Conservation (phyloP, 2,888 invertebrate genomes). For the Galerucella pusilla region DNA sequence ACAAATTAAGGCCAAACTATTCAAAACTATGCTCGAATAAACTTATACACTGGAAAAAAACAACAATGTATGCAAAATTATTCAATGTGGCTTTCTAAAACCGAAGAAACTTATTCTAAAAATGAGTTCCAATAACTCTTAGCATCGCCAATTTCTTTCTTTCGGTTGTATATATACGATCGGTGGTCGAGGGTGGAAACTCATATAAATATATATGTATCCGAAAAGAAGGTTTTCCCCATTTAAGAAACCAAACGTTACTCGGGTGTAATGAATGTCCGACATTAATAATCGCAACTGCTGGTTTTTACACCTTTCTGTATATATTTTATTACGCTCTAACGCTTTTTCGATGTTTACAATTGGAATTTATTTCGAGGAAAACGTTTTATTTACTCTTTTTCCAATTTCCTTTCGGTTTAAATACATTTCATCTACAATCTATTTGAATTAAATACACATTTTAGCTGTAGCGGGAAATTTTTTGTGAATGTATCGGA, state of each 20-base stretch:
- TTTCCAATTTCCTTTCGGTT: background rate
- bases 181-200: constrained; percentile 61
- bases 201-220: constrained; percentile 64
- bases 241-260: constrained; percentile 64
- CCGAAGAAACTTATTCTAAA: constrained; percentile 51
- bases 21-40: constrained; percentile 6
- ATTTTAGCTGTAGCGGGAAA: background rate
- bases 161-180: constrained; percentile 59
- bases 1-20: constrained; percentile 30
- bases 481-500: background rate
- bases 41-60: background rate
- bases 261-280: constrained; percentile 58
- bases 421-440: background rate
- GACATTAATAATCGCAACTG: constrained; percentile 59
- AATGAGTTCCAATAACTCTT: constrained; percentile 69
- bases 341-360: constrained; percentile 15
- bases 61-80: too few relatives aligned
- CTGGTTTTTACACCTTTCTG: constrained; percentile 53
- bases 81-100: background rate
- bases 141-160: constrained; percentile 68
- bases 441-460: background rate
- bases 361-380: constrained; percentile 1
- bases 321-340: constrained; percentile 41
- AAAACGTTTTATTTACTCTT: background rate
- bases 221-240: constrained; percentile 65